A percentile compares a stretch with the other conserved stretches of the same genome.
Evolutionary conservation across 2,113 vertebrate species (phyloP).

Genomic region (Eidolon helvum): DNA sequence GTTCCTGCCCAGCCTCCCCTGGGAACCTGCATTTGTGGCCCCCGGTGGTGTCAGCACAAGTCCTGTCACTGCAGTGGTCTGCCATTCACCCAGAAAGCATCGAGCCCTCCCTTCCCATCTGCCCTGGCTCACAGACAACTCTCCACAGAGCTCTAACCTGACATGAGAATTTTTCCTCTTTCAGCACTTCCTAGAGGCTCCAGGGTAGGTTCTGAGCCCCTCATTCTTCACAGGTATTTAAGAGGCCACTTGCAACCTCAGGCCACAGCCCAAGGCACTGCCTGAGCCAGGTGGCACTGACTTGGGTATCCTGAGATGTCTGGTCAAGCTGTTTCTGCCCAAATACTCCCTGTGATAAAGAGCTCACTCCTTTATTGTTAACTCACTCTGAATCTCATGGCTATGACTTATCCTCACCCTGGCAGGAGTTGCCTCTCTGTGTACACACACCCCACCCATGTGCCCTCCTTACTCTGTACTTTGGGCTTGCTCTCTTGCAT

Average conservation of each 20-base stretch:
- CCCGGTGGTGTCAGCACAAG: fast-evolving
- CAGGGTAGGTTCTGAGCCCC: not conserved
- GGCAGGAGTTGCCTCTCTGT: not conserved
- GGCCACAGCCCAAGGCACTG: not conserved
- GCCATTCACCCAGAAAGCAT: not conserved
- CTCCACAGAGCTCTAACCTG: not conserved
- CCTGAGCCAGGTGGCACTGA: not conserved
- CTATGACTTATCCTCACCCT: not conserved
- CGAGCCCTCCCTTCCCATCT: not conserved
- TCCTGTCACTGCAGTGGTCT: not conserved
- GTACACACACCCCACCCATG: no score
- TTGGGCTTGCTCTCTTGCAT: not conserved
- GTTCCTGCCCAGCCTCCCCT: not conserved
- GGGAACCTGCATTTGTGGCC: not conserved
- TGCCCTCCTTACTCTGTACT: not conserved
- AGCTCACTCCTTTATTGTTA: not conserved
- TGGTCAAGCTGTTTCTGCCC: not conserved
- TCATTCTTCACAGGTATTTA: not conserved
- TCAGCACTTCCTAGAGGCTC: not conserved
- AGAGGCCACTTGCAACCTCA: not conserved
- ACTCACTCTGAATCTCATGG: not conserved
- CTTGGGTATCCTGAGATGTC: not conserved
- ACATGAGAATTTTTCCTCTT: not conserved
- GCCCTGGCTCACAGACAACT: not conserved
- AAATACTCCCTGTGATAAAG: not conserved